phyloP scores from a whole-genome alignment of 2,113 vertebrate species.

The Puma concolor region DNA sequence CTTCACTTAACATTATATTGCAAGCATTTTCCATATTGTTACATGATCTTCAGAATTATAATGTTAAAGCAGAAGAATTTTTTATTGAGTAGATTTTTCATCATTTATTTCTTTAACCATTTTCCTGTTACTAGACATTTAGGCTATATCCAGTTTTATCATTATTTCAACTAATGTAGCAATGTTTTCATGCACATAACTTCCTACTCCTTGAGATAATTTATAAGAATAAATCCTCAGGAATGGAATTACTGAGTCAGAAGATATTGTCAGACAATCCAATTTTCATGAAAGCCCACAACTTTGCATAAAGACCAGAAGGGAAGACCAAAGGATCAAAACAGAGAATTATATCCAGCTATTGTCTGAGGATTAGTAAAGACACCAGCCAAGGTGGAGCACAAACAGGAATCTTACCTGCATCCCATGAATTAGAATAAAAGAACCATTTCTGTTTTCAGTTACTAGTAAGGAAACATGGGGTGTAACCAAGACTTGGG shows the following conservation, averaged over 20 bases:
- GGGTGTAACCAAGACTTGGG: slow-evolving; percentile 40
- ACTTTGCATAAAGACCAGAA: slow-evolving; percentile 38
- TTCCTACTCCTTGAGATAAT: slow-evolving; percentile 5
- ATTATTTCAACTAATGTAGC: background rate
- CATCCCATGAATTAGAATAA: slow-evolving; percentile 37
- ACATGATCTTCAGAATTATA: background rate
- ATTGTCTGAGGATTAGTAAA: slow-evolving; percentile 29
- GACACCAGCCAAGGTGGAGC: slow-evolving; percentile 15
- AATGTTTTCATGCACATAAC: background rate
- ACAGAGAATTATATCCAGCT: slow-evolving; percentile 53
- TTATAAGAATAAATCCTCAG: slow-evolving; percentile 18
- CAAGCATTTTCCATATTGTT: background rate
- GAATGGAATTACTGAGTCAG: slow-evolving; percentile 1
- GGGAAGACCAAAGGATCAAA: slow-evolving; percentile 39
- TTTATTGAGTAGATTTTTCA: background rate
- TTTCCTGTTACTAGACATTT: slow-evolving; percentile 18
- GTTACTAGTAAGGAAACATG: slow-evolving; percentile 49
- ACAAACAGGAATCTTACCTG: slow-evolving; percentile 66
- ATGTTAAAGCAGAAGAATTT: slow-evolving; percentile 31
- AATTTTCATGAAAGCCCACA: slow-evolving; percentile 49
- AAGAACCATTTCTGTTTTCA: slow-evolving; percentile 67
- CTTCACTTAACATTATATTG: background rate
- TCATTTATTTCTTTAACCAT: slow-evolving; percentile 13
- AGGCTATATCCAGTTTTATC: background rate
- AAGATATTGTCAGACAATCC: background rate